A percentile compares a stretch with the other conserved stretches of the same genome.
phyloP scores from a whole-genome alignment of 2,888 invertebrate genomes.

The Agrotis puta region DNA sequence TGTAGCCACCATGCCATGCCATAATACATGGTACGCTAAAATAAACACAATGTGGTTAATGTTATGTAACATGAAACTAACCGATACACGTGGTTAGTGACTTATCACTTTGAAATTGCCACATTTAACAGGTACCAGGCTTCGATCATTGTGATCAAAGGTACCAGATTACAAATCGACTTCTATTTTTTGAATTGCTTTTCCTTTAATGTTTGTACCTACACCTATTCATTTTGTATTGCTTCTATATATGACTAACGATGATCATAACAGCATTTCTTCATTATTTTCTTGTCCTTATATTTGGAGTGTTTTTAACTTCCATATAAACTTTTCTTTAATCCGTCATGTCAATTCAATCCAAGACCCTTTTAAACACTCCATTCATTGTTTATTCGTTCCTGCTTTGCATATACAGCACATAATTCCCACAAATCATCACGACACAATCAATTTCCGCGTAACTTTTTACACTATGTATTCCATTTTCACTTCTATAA shows the following conservation, averaged over 20 bases:
- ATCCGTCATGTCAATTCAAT: neutral
- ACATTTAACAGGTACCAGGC: neutral
- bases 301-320: neutral
- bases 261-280: neutral
- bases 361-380: neutral
- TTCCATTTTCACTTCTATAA: no score
- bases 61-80: conserved; percentile 34
- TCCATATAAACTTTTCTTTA: neutral
- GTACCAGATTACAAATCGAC: neutral
- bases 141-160: no score
- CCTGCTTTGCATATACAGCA: neutral
- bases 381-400: neutral
- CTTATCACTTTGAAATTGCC: neutral
- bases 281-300: neutral
- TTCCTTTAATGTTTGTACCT: neutral
- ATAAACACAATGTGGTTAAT: conserved; percentile 37
- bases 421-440: neutral
- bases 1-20: conserved; percentile 25
- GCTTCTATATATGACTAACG: neutral
- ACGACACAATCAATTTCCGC: neutral
- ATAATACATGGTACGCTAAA: conserved; percentile 16
- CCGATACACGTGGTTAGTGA: conserved; percentile 19
- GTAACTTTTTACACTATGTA: no score
- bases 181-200: conserved; percentile 8
- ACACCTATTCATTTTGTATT: neutral